Evolutionary conservation across 53 echinoderm and acorn worm species (phyloP).

Genomic region (Echinometra lucunter): DNA sequence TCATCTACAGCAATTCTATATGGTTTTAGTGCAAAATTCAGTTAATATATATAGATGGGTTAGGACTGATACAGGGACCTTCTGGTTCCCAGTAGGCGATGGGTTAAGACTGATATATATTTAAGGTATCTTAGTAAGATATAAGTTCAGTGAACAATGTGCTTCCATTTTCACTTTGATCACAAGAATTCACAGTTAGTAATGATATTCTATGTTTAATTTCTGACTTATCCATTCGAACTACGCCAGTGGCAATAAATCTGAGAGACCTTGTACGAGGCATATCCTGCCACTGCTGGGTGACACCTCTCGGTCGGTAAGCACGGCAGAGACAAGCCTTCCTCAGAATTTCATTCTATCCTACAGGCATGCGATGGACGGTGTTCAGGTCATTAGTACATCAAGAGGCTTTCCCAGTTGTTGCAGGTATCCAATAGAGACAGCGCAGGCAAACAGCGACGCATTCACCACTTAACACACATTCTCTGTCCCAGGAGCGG

Average conservation of each 20-base stretch:
- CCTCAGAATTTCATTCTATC: neutral
- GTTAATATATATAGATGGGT: too few species aligned
- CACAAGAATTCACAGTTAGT: neutral
- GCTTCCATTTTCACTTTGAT: neutral
- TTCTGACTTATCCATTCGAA: neutral
- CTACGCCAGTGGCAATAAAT: neutral
- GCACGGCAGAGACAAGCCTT: neutral
- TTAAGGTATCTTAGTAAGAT: neutral
- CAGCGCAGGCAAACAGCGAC: neutral
- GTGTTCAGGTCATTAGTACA: neutral
- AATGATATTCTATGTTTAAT: neutral
- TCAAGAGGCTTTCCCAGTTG: neutral
- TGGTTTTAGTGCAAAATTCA: neutral
- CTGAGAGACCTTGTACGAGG: neutral
- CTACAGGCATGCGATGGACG: constrained; percentile 24
- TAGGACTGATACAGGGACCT: too few species aligned
- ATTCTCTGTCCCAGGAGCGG: neutral
- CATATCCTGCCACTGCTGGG: neutral
- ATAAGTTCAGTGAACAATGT: neutral
- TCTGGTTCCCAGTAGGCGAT: too few species aligned
- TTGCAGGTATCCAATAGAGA: constrained; percentile 9
- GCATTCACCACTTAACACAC: neutral
- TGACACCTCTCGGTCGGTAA: neutral
- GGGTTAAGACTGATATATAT: neutral
- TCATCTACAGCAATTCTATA: neutral